Conservation (phyloP, 1,140 invertebrate genomes). For the Zaprionus nigranus region DNA sequence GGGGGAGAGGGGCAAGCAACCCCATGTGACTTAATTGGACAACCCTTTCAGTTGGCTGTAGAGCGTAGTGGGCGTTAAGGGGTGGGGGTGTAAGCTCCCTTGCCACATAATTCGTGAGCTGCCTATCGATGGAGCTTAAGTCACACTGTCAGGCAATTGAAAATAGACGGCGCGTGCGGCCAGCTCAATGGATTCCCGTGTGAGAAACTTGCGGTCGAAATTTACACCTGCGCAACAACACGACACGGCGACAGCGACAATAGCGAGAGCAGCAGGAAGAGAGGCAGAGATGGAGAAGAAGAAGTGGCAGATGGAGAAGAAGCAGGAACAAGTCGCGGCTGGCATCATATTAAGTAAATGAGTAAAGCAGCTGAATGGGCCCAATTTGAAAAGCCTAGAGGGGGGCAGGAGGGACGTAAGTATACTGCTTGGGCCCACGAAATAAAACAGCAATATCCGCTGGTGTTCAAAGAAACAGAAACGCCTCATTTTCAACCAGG, state of each 20-base stretch:
- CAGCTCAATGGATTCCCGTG: slow-evolving; percentile 49
- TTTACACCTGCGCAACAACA: slow-evolving; percentile 36
- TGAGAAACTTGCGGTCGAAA: slow-evolving; percentile 39
- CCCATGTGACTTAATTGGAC: slow-evolving; percentile 6
- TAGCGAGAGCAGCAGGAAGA: not conserved
- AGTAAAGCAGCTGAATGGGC: not conserved
- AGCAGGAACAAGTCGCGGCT: not conserved
- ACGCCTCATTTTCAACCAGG: slow-evolving; percentile 6
- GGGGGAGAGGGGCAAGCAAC: not conserved
- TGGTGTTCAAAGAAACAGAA: slow-evolving; percentile 18
- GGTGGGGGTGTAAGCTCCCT: not conserved
- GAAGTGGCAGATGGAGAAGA: not conserved
- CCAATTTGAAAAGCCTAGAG: not conserved
- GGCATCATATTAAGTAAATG: slow-evolving; percentile 5
- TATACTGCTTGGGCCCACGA: not conserved
- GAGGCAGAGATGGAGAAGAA: not conserved
- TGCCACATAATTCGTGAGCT: slow-evolving; percentile 45
- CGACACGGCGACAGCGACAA: not conserved
- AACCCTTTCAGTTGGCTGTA: not conserved
- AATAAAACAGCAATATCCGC: slow-evolving; percentile 4
- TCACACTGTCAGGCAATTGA: slow-evolving; percentile 47
- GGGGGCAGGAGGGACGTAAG: too few species aligned
- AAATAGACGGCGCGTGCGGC: slow-evolving; percentile 67
- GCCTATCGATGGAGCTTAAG: slow-evolving; percentile 69
- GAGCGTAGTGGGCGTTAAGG: too few species aligned